Conservation (phyloP, 2,888 invertebrate genomes). For the Exocentrus adspersus region DNA sequence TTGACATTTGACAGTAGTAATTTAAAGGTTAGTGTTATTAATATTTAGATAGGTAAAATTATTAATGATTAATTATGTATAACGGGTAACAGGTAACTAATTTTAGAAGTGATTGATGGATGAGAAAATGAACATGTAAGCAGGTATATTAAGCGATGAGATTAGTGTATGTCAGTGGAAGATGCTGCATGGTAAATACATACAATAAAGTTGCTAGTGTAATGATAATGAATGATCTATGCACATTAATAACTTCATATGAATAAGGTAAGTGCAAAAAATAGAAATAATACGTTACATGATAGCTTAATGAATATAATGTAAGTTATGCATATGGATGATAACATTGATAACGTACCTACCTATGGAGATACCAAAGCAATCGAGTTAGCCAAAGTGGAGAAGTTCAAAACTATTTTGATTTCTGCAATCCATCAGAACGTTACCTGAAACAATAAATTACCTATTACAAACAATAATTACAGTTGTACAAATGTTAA, state of each 20-base stretch:
- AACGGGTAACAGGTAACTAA: too few relatives aligned
- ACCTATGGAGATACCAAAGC: conserved; percentile 24
- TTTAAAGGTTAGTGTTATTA: too few relatives aligned
- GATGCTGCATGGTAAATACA: not conserved
- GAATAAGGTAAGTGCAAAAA: conserved; percentile 10
- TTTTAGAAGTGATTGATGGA: too few relatives aligned
- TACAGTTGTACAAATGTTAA: not conserved
- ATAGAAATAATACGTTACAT: not conserved
- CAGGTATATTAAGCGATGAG: not conserved
- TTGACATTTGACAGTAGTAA: too few relatives aligned
- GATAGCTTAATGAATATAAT: conserved; percentile 6
- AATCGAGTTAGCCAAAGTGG: conserved; percentile 30
- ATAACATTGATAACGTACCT: conserved; percentile 23
- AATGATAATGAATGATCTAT: not conserved
- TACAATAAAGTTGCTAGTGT: not conserved
- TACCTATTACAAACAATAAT: not conserved
- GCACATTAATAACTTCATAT: conserved; percentile 10
- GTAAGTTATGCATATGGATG: conserved; percentile 2
- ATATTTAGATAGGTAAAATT: too few relatives aligned
- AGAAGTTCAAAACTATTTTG: conserved; percentile 29
- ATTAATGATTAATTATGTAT: too few relatives aligned
- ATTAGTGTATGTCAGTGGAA: not conserved
- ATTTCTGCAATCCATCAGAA: conserved; percentile 32
- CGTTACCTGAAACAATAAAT: conserved; percentile 33
- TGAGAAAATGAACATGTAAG: too few relatives aligned